Percentiles rank a stretch among this genome's conserved stretches.
These are phyloP conservation scores for Diorhabda elongata DNA, from an alignment of 1,140 invertebrate genomes.

Conservation along the genomic window DNA sequence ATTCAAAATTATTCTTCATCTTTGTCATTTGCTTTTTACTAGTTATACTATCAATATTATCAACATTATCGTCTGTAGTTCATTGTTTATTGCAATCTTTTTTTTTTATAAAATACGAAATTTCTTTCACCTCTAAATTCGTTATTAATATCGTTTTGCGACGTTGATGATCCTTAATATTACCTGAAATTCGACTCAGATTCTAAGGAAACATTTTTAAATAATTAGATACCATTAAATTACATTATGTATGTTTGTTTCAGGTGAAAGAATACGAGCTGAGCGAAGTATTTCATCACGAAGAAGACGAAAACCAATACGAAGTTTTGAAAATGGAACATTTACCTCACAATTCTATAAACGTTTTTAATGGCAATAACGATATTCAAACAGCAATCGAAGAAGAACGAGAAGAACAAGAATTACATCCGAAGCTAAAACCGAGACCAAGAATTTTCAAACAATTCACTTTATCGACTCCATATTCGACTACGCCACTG, in stretches of 20 bases:
- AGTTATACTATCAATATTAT: too few species aligned
- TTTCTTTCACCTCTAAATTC: too few species aligned
- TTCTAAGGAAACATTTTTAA: background rate
- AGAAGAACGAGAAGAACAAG: slow-evolving; percentile 65
- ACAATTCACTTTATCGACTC: slow-evolving; percentile 32
- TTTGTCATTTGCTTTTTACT: too few species aligned
- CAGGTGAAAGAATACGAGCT: slow-evolving; percentile 83
- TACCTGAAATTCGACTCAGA: too few species aligned
- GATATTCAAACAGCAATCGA: slow-evolving; percentile 74
- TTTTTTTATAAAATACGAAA: too few species aligned
- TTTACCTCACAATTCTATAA: slow-evolving; percentile 60
- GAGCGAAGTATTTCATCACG: slow-evolving; percentile 77
- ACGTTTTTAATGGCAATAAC: slow-evolving; percentile 65
- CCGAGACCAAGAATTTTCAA: slow-evolving; percentile 27
- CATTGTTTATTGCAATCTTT: too few species aligned
- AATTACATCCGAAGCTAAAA: slow-evolving; percentile 45
- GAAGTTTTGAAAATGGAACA: slow-evolving; percentile 65
- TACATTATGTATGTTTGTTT: slow-evolving; percentile 10
- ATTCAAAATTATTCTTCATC: too few species aligned
- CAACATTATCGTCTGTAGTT: too few species aligned
- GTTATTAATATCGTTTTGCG: too few species aligned
- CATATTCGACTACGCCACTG: slow-evolving; percentile 29
- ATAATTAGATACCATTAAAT: too few species aligned
- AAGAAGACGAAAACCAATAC: slow-evolving; percentile 73
- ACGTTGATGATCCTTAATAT: too few species aligned